These are phyloP conservation scores for Talpa occidentalis DNA, from an alignment of 2,113 vertebrate genomes.

Conservation along the genomic window DNA sequence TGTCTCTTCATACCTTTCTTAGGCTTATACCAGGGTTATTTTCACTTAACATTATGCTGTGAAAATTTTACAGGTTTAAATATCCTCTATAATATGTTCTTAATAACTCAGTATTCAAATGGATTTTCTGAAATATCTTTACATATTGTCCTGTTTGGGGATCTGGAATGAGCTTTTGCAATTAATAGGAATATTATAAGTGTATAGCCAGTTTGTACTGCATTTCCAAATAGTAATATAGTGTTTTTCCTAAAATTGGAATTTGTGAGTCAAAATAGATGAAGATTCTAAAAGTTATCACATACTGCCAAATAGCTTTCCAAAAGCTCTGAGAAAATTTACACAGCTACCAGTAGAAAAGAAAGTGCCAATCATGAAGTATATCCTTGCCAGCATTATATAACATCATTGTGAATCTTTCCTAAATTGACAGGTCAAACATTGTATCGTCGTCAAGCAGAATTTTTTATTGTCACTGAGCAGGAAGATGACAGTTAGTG, in stretches of 20 bases:
- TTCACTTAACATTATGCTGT: slow-evolving; percentile 13
- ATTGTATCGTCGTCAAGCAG: slow-evolving; percentile 32
- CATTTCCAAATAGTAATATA: slow-evolving; percentile 35
- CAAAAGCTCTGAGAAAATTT: slow-evolving; percentile 59
- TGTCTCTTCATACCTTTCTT: not conserved
- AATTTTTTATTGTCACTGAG: slow-evolving; percentile 15
- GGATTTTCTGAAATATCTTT: not conserved
- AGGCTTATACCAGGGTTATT: not conserved
- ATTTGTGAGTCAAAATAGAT: slow-evolving; percentile 70
- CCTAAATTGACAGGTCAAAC: slow-evolving; percentile 59
- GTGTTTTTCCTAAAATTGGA: slow-evolving; percentile 62
- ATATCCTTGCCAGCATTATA: not conserved
- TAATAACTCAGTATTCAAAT: slow-evolving; percentile 35
- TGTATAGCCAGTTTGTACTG: not conserved
- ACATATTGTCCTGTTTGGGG: not conserved
- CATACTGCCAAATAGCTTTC: slow-evolving; percentile 54
- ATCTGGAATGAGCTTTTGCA: slow-evolving; percentile 2
- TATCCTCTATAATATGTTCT: slow-evolving; percentile 39
- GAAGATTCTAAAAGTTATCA: slow-evolving; percentile 55
- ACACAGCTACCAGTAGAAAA: slow-evolving; percentile 18
- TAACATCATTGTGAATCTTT: slow-evolving; percentile 8
- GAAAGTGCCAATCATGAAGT: slow-evolving; percentile 19
- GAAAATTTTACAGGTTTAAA: not conserved
- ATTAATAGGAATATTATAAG: slow-evolving; percentile 57
- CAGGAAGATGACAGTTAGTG: not conserved